These are phyloP conservation scores for Nephrotoma guestfalica DNA, from an alignment of 2,888 invertebrate genomes.

Conservation along the genomic window DNA sequence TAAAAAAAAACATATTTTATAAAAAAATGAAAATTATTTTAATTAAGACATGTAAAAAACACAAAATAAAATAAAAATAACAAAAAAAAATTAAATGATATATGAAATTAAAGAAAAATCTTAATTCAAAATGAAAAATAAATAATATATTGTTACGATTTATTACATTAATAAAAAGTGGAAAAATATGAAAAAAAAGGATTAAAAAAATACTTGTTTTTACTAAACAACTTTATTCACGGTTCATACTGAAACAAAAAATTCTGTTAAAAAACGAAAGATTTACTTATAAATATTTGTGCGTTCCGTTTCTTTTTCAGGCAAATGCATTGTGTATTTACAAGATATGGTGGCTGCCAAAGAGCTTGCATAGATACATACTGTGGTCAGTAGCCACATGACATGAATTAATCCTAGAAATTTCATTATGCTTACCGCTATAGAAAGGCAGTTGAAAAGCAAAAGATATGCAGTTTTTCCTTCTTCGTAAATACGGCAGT, in stretches of 20 bases:
- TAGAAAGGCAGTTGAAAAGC: too few relatives aligned
- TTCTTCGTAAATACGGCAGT: too few relatives aligned
- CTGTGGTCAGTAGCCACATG: too few relatives aligned
- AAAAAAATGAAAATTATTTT: not conserved
- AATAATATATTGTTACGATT: not conserved
- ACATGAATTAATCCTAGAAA: too few relatives aligned
- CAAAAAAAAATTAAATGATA: not conserved
- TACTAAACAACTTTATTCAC: not conserved
- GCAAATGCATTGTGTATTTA: too few relatives aligned
- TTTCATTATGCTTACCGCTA: too few relatives aligned
- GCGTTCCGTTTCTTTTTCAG: too few relatives aligned
- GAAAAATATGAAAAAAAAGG: not conserved
- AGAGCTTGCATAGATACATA: too few relatives aligned
- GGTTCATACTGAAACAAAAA: not conserved
- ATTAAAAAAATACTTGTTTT: not conserved
- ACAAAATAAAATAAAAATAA: not conserved
- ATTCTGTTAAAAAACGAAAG: too few relatives aligned
- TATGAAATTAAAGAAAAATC: not conserved
- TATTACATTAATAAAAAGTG: not conserved
- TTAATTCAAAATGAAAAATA: not conserved
- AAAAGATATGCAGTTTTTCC: too few relatives aligned
- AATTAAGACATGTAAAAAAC: not conserved
- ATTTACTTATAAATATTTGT: too few relatives aligned
- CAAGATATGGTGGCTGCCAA: too few relatives aligned
- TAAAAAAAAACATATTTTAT: not conserved